Conservation (phyloP, 2,888 invertebrate genomes). For the Trichacis sp. region DNA sequence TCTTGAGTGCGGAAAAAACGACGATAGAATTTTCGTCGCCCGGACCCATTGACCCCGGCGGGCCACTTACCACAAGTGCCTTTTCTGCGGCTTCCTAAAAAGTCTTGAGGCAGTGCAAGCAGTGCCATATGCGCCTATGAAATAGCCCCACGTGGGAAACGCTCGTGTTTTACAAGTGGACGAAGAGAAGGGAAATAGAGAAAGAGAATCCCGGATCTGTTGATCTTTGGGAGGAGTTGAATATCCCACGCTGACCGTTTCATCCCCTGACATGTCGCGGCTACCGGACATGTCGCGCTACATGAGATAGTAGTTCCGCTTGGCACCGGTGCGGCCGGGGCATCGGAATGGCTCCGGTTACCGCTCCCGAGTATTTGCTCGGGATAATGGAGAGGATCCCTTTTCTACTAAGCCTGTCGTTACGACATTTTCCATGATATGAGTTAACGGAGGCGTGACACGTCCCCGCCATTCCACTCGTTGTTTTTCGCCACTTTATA, state of each 20-base stretch:
- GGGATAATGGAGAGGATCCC: constrained; percentile 40
- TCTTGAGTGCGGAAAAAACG: too few species aligned
- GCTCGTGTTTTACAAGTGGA: constrained; percentile 36
- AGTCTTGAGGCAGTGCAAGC: background rate
- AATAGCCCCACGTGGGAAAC: constrained; percentile 32
- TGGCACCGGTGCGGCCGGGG: constrained; percentile 21
- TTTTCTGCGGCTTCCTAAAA: background rate
- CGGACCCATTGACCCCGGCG: background rate
- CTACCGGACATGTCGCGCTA: too few species aligned
- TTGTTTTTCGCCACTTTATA: background rate
- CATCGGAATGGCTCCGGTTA: constrained; percentile 27
- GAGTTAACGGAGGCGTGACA: constrained; percentile 32
- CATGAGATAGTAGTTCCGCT: too few species aligned
- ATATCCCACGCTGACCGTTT: constrained; percentile 28
- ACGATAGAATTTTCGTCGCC: too few species aligned
- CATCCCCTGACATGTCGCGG: constrained; percentile 20
- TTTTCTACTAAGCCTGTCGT: constrained; percentile 33
- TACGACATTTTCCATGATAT: constrained; percentile 30
- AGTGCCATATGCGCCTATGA: constrained; percentile 20
- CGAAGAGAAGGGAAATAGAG: constrained; percentile 7
- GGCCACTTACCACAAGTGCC: background rate
- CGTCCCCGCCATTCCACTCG: constrained; percentile 1
- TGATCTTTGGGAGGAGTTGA: constrained; percentile 34
- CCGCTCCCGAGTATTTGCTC: constrained; percentile 36
- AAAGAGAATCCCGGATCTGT: constrained; percentile 27